Base-by-base conservation (phyloP, 2,888 invertebrate species). In the Drosophila paracracens region DNA sequence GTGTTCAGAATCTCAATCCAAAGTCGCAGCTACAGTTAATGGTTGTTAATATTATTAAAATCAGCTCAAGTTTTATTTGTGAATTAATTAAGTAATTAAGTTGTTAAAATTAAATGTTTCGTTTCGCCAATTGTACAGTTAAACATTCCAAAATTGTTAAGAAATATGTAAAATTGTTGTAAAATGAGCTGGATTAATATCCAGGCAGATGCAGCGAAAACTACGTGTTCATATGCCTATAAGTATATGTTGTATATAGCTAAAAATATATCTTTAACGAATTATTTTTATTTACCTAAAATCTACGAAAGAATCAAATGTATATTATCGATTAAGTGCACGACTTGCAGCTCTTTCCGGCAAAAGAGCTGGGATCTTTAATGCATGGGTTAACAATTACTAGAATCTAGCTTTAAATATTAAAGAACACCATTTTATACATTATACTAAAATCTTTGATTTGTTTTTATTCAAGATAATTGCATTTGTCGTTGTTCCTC, bases 401-500 rank as follows among this genome's bases (percentile, higher is more conserved):
- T 59, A 50, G 48, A 54, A 40, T 59, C 64, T 70, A 76, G 51
- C 56, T 76, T 69, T 70, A 81, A 75, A 67, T 74, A 82, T 86
- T 76, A 82, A 85, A 80, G 77, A 83, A 72, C 53, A 48, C 33
- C 27, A n/a, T 61, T 33, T 74, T 56, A 48, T 10, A 50, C 11
- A 51, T 31, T 43, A 60, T 29, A 56, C 43, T 56, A 36, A 40
- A 52, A 13, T 10, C 5, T 18, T 27, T 36, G 21, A 11, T 38
- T 51, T 16, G 25, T 7, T 33, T 53, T 62, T 59, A 46, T 69
- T 81, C 78, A 91, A 40, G 91, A 92, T 66, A 92, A 82, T 65
- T 87, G 90, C 74, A 83, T 66, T 58, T 81, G 85, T 53, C 71
- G 83, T 58, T 75, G 68, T 38, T 92, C 92, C 57, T 92, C 92